Evolutionary conservation across 2,888 invertebrate species (phyloP), one percentile per base, ranked within the genome.

Genomic region (Lordiphosa fenestrarum): DNA sequence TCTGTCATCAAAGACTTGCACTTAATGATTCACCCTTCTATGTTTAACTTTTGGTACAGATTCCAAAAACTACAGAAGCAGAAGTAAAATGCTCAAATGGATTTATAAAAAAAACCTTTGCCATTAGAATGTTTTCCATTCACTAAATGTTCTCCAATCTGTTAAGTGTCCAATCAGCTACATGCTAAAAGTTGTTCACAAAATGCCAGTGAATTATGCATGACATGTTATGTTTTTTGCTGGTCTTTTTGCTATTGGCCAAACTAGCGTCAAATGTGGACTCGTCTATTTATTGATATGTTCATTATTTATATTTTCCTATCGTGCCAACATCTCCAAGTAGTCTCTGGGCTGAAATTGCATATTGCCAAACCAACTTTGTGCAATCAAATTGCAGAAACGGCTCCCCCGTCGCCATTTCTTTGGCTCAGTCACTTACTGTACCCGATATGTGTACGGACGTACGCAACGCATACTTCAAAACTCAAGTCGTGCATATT

Each of bases 361-460:
- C 81, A 70, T 71, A 58, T 62, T 73, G 69, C 49, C 53, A 39
- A 62, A 84, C 77, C 69, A 69, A 76, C 82, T 78, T 76, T 84
- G 77, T 65, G 81, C 82, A 78, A 81, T 84, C 84, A 84, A 84
- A 84, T 67, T 84, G 71, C 53, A 64, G 63, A 77, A 75, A 80
- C 66, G 60, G 36, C 25, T 44, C 19, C 46, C 15, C n/a, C 30
- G 15, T 7, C 5, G 13, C 30, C 30, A 7, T 44, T 15, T 25
- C 12, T 13, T 10, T 44, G 15, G 33, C 44, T 30, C 44, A 33
- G 15, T 44, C 15, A 44, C 44, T 44, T 15, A 44, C 44, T 44
- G 33, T 25, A 15, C 44, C 25, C 30, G 30, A 30, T 30, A 9
- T 30, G 7, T 30, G 30, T 30, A 7, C 7, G 25, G 5, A 25